Conservation (phyloP, 1,140 invertebrate species). For the Trichonephila clavipes region DNA sequence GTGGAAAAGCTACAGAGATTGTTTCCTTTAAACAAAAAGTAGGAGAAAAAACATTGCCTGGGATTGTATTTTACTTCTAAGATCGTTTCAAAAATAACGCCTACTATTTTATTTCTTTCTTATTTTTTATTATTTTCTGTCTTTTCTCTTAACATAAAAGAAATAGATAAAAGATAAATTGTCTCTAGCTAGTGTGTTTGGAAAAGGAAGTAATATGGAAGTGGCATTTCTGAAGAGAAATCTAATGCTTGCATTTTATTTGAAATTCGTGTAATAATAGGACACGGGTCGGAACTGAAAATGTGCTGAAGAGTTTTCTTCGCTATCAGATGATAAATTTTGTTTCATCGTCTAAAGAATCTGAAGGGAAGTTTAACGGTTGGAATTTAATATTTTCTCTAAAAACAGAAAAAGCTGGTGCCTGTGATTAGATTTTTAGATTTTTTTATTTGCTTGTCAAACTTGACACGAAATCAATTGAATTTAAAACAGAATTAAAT, state of each 20-base stretch:
- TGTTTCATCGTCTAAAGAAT: too few species aligned
- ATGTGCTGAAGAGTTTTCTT: neutral
- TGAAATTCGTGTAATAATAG: slow-evolving; percentile 5
- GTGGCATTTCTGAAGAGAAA: neutral
- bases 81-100: slow-evolving; percentile 21
- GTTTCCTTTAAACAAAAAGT: slow-evolving; percentile 9
- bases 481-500: too few species aligned
- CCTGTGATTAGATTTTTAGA: neutral
- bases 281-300: neutral
- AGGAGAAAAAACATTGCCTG: neutral
- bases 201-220: slow-evolving; percentile 37
- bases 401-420: too few species aligned
- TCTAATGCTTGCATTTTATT: neutral
- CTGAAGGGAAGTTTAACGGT: too few species aligned
- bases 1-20: slow-evolving; percentile 27
- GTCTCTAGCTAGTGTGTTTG: neutral
- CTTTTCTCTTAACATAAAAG: neutral
- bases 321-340: neutral
- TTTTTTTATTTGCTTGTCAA: neutral
- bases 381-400: too few species aligned
- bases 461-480: too few species aligned
- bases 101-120: neutral
- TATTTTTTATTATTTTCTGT: neutral
- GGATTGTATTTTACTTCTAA: slow-evolving; percentile 44
- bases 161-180: slow-evolving; percentile 23